Evolutionary conservation across 2,113 vertebrate species (phyloP), one percentile per base, ranked within the genome.

Genomic region (Gobius niger): DNA sequence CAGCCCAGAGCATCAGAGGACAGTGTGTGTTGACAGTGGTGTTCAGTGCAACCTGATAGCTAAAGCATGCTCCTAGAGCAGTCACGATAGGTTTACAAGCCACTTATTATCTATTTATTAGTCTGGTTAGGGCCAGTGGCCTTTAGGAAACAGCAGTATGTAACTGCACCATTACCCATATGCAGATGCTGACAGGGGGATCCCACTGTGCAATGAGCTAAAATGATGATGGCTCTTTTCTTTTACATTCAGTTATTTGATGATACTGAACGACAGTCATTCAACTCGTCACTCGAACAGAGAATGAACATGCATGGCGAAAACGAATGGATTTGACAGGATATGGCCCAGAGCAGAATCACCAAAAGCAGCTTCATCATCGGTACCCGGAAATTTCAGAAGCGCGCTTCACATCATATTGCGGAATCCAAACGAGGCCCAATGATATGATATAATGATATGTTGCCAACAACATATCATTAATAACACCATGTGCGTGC

Each of bases 381-480:
- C 69, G 65, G 65, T 69, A 86, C 81, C 85, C 90, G 85, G 88
- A 89, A 82, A 90, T 85, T 59, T 70, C 59, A 70, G 61, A 77
- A 44, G 70, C 83, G 81, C 88, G 47, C 15, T 19, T 19, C 52
- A 18, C 52, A 11, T 24, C 85, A 87, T 83, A 83, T 78, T 91
- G 90, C 87, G 83, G 84, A 83, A 82, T 64, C 46, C 9, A 50
- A 46, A 41, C 16, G 63, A 68, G 69, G 68, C 70, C 75, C 75
- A 85, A 24, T 77, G 77, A 79, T 73, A 18, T n/a, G n/a, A n/a
- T n/a, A n/a, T n/a, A n/a, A n/a, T n/a, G n/a, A n/a, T n/a, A n/a
- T n/a, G 66, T 9, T 53, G 61, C 52, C 40, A 11, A 59, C 74
- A 65, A 63, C 72, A 74, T 65, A 73, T 63, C 73, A 11, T 24